A percentile compares a stretch with the other conserved stretches of the same genome.
Conservation (phyloP, 1,140 invertebrate species). For the Drosophila kepulauana region DNA sequence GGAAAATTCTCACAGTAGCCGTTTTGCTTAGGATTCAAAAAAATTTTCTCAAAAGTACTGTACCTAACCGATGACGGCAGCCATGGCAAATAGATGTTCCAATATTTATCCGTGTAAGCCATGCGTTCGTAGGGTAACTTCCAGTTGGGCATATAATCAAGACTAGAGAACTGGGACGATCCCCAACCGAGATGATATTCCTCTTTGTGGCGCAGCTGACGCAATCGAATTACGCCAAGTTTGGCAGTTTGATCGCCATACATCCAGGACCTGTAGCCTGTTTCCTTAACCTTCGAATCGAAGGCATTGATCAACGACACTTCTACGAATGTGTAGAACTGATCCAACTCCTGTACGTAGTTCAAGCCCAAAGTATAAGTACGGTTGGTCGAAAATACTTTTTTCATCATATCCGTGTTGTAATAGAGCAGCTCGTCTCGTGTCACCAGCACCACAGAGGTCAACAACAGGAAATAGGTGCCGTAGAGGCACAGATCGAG, state of each 20-base stretch:
- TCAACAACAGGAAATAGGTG: conserved; percentile 44
- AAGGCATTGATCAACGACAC: conserved; percentile 42
- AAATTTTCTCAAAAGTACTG: not conserved
- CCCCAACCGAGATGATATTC: conserved; percentile 5
- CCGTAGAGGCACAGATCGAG: conserved; percentile 57
- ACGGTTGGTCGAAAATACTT: conserved; percentile 19
- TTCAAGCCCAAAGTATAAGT: conserved; percentile 25
- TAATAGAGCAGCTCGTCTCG: conserved; percentile 24
- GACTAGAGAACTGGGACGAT: not conserved
- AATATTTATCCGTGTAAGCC: conserved; percentile 60
- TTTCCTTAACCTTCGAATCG: not conserved
- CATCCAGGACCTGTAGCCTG: conserved; percentile 27
- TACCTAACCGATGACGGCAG: not conserved
- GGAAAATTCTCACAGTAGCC: conserved; percentile 38
- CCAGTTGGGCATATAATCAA: conserved; percentile 54
- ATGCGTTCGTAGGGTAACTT: conserved; percentile 31
- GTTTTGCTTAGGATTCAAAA: conserved; percentile 13
- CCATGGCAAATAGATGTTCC: conserved; percentile 71
- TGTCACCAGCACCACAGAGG: conserved; percentile 35
- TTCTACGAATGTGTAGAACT: conserved; percentile 55
- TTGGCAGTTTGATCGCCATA: conserved; percentile 31
- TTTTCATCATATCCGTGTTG: conserved; percentile 24
- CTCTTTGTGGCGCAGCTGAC: conserved; percentile 53
- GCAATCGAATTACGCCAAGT: conserved; percentile 60
- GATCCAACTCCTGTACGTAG: conserved; percentile 1